Evolutionary conservation across 2,113 vertebrate genomes (phyloP).

Genomic region (Zosterops lateralis): DNA sequence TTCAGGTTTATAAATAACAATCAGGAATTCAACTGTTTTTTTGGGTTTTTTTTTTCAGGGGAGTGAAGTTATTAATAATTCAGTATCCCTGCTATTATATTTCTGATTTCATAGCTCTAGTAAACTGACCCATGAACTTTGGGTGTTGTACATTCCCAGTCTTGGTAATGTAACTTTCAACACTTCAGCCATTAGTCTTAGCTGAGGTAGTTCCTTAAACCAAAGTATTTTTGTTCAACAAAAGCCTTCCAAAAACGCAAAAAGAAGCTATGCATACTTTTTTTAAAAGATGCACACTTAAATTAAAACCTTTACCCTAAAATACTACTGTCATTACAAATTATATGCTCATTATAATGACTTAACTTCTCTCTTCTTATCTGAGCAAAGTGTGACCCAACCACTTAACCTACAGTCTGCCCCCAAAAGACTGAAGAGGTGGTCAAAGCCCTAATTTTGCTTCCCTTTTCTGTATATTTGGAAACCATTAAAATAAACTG

Average conservation of each 20-base stretch:
- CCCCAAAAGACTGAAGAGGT: not conserved
- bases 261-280: not conserved
- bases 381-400: not conserved
- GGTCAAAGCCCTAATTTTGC: not conserved
- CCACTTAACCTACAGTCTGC: not conserved
- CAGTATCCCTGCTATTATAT: not conserved
- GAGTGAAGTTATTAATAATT: not conserved
- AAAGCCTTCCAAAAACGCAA: not conserved
- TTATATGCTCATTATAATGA: not conserved
- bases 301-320: not conserved
- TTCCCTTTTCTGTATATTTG: not conserved
- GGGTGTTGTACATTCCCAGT: not conserved
- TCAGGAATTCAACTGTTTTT: not conserved
- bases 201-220: not conserved
- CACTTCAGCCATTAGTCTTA: not conserved
- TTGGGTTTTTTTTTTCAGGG: not conserved
- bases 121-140: not conserved
- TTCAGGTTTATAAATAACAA: not conserved
- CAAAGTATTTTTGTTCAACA: not conserved
- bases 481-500: not conserved
- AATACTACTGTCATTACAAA: not conserved
- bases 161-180: not conserved
- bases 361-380: not conserved
- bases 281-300: not conserved
- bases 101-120: not conserved